Base-by-base conservation (phyloP, 2,797 vertebrate species). In the Sebastes matsubarae region DNA sequence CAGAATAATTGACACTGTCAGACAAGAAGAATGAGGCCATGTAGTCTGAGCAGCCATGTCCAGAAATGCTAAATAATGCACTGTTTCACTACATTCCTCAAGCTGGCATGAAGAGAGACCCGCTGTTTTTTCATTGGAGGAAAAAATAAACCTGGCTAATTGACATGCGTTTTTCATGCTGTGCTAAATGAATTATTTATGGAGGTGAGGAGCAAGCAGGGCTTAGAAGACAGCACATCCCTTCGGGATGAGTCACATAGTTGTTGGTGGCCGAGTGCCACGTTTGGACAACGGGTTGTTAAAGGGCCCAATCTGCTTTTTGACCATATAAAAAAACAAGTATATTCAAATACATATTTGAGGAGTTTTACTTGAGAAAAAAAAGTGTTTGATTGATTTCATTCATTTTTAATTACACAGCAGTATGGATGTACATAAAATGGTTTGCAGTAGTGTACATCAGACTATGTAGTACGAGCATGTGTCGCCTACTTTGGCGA, bases 161-260 rank as follows among this genome's bases (percentile, higher is more conserved):
- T 95, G 93, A 93, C 91, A 92, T 92, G 91, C 84, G 77, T 90
- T 95, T 93, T 92, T 92, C 92, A 94, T 86, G 88, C 91, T 89
- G 94, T 67, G 92, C 89, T 74, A 84, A 94, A 94, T 95, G 74
- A 94, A 94, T 93, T 88, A 95, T 94, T 90, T 81, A 95, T 89
- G 75, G 81, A 12, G 79, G 84, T 81, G 78, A 82, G 75, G 89
- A 87, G 85, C 79, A 75, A 80, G 80, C 63, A 65, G 69, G 73
- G 77, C 88, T 85, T 34, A 75, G 83, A 87, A 81, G 80, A 83
- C 68, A 46, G 68, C n/a, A 55, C 77, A 72, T 87, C 78, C 84
- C 83, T 83, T 75, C 80, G 46, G 72, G 79, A 79, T 88, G 80
- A 86, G 85, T 89, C 81, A 79, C 81, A 72, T 69, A 84, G 65